phyloP scores from a whole-genome alignment of 2,888 invertebrate genomes.

The Limnephilus auricula region DNA sequence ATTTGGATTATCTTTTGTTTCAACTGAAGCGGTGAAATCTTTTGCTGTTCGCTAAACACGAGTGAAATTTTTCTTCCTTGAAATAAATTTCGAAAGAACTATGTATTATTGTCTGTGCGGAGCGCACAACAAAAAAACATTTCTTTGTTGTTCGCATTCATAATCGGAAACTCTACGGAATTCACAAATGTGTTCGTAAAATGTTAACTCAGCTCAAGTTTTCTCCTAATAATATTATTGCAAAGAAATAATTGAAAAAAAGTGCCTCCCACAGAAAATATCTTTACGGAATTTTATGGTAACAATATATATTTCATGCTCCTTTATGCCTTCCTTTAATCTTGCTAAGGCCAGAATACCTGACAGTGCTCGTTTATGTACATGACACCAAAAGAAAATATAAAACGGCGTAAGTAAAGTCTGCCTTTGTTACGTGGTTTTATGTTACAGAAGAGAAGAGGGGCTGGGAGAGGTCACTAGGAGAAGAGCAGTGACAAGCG shows the following conservation, averaged over 20 bases:
- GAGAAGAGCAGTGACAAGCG: neutral
- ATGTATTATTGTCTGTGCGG: neutral
- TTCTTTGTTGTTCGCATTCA: neutral
- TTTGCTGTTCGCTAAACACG: neutral
- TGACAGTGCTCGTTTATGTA: conserved; percentile 41
- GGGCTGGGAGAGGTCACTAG: neutral
- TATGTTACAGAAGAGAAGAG: neutral
- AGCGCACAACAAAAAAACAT: neutral
- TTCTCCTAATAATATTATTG: neutral
- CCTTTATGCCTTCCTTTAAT: neutral
- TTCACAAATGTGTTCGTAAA: neutral
- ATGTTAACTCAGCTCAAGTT: neutral
- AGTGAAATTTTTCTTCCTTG: neutral
- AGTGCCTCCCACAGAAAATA: neutral
- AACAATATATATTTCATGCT: neutral
- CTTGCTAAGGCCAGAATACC: conserved; percentile 12
- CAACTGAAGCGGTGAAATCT: neutral
- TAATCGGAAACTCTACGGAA: neutral
- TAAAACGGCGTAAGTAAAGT: conserved; percentile 29
- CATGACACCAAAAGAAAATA: conserved; percentile 54
- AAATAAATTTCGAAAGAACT: neutral
- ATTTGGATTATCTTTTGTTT: neutral
- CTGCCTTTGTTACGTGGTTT: conserved; percentile 29
- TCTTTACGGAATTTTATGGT: neutral
- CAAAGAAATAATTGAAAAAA: neutral